A percentile compares a stretch with the other conserved stretches of the same genome.
phyloP scores from a whole-genome alignment of 2,888 invertebrate species.

The Adelphocoris suturalis region DNA sequence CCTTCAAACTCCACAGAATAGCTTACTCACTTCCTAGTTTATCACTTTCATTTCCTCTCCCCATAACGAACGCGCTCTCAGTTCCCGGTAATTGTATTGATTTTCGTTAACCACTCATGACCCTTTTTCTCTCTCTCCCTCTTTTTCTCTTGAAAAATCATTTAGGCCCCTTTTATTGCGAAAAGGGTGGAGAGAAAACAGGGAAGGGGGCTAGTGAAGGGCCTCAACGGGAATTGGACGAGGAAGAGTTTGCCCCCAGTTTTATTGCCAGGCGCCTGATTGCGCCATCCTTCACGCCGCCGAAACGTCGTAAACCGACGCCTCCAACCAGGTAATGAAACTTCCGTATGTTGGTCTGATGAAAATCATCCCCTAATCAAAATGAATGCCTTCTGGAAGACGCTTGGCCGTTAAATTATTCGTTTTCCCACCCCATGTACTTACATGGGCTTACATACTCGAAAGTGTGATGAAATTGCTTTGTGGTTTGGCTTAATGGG shows the following conservation, averaged over 20 bases:
- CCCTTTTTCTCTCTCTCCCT: neutral
- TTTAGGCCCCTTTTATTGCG: constrained; percentile 8
- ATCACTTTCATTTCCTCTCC: constrained; percentile 39
- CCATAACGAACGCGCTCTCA: constrained; percentile 24
- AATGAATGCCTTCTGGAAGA: neutral
- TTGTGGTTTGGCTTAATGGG: too few relatives aligned
- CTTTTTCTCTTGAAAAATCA: constrained; percentile 30
- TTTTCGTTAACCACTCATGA: constrained; percentile 36
- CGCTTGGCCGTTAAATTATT: neutral
- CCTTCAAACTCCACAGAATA: neutral
- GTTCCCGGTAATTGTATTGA: constrained; percentile 35
- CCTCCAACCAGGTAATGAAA: constrained; percentile 52
- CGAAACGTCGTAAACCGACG: constrained; percentile 51
- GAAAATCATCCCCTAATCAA: constrained; percentile 46
- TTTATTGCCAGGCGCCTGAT: constrained; percentile 11
- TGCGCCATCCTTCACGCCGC: constrained; percentile 22
- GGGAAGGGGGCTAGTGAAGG: neutral
- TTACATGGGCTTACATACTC: neutral
- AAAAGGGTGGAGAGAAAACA: neutral
- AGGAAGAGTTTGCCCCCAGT: constrained; percentile 21
- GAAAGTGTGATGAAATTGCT: too few relatives aligned
- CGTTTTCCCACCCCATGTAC: neutral
- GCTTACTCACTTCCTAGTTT: constrained; percentile 37
- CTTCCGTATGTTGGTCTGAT: constrained; percentile 59
- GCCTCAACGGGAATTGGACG: constrained; percentile 17